Evolutionary conservation across 2,888 invertebrate genomes (phyloP).

Genomic region (Ommatoiulus sabulosus): DNA sequence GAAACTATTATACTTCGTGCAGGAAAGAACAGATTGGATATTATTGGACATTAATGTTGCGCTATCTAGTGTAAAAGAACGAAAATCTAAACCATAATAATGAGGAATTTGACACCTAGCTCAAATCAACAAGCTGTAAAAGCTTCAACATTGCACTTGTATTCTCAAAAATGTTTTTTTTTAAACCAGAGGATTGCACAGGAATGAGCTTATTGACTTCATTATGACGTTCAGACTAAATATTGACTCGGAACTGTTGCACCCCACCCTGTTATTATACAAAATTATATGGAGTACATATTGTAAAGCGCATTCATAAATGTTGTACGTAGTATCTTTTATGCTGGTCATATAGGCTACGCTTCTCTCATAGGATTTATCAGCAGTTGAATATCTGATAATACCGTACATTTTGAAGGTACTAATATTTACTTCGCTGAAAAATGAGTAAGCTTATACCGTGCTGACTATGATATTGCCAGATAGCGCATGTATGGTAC

Average conservation of each 20-base stretch:
- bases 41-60: too few species aligned
- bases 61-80: too few species aligned
- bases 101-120: too few species aligned
- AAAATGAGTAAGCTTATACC: conserved; percentile 21
- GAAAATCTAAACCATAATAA: too few species aligned
- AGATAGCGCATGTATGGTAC: not conserved
- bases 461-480: too few species aligned
- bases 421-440: not conserved
- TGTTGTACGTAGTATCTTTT: not conserved
- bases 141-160: too few species aligned
- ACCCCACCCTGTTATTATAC: not conserved
- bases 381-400: not conserved
- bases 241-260: not conserved
- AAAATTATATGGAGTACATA: not conserved
- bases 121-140: too few species aligned
- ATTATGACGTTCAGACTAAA: not conserved
- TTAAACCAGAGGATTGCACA: too few species aligned
- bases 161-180: too few species aligned
- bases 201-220: not conserved
- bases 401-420: not conserved
- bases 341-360: not conserved
- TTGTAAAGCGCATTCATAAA: not conserved
- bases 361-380: not conserved
- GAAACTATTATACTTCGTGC: too few species aligned
- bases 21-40: too few species aligned